Evolutionary conservation across 2,113 vertebrate genomes (phyloP).

Genomic region (Actenoides hombroni): DNA sequence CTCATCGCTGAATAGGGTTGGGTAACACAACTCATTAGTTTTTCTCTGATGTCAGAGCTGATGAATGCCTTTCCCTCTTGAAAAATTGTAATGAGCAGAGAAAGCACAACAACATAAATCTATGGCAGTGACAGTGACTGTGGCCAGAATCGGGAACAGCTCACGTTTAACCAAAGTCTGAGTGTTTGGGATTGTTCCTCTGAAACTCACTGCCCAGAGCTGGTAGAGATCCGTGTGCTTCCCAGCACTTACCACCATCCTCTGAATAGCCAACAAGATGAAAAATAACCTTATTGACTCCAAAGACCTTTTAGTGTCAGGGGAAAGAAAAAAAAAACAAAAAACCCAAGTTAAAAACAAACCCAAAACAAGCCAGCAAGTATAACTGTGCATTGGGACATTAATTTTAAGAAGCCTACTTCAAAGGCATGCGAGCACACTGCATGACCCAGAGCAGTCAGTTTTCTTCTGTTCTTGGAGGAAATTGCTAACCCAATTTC

Average conservation of each 20-base stretch:
- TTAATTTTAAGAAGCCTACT: constrained; percentile 59
- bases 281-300: constrained; percentile 36
- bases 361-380: not conserved
- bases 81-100: constrained; percentile 47
- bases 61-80: constrained; percentile 44
- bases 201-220: not conserved
- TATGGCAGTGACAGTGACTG: not conserved
- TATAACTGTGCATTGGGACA: constrained; percentile 20
- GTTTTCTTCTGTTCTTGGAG: constrained; percentile 55
- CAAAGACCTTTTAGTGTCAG: constrained; percentile 6
- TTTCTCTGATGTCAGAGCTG: constrained; percentile 39
- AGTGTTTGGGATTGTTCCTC: not conserved
- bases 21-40: not conserved
- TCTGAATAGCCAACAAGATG: not conserved
- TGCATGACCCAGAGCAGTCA: constrained; percentile 49
- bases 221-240: not conserved
- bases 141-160: not conserved
- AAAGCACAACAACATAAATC: constrained; percentile 58
- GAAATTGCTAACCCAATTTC: constrained; percentile 54
- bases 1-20: not conserved
- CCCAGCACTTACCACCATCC: not conserved
- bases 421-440: constrained; percentile 34
- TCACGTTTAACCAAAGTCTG: not conserved
- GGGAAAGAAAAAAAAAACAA: not conserved
- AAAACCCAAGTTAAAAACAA: too few species aligned